Conservation (phyloP, 2,113 vertebrate species). For the Saimiri boliviensis region DNA sequence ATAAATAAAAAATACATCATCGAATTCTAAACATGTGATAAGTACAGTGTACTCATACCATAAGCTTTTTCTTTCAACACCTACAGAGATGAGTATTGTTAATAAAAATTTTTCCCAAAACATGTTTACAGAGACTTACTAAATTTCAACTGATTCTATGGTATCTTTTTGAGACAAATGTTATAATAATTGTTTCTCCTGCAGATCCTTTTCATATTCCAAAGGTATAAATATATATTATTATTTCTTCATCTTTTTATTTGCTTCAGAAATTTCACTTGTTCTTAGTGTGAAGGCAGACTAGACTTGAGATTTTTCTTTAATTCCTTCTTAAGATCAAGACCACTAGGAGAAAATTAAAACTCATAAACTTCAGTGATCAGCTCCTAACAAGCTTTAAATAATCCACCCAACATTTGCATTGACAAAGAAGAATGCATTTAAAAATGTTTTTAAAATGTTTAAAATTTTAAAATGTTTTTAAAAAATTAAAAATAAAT, state of each 20-base stretch:
- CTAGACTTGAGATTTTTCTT: neutral
- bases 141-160: neutral
- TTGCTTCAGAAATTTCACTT: constrained; percentile 11
- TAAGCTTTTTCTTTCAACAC: neutral
- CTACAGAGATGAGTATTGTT: neutral
- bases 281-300: neutral
- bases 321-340: constrained; percentile 9
- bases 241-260: neutral
- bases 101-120: constrained; percentile 24
- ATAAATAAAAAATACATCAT: neutral
- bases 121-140: neutral
- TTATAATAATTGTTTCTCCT: neutral
- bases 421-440: neutral
- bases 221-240: constrained; percentile 14
- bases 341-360: neutral
- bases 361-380: neutral
- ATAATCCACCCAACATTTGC: neutral
- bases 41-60: neutral
- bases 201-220: neutral
- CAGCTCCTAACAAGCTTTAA: neutral
- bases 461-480: too few relatives aligned
- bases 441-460: neutral
- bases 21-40: neutral
- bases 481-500: neutral
- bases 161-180: neutral